Percentiles rank a stretch among this genome's conserved stretches.
Evolutionary conservation across 2,797 vertebrate genomes (phyloP).

Genomic region (Scolopax rusticola): DNA sequence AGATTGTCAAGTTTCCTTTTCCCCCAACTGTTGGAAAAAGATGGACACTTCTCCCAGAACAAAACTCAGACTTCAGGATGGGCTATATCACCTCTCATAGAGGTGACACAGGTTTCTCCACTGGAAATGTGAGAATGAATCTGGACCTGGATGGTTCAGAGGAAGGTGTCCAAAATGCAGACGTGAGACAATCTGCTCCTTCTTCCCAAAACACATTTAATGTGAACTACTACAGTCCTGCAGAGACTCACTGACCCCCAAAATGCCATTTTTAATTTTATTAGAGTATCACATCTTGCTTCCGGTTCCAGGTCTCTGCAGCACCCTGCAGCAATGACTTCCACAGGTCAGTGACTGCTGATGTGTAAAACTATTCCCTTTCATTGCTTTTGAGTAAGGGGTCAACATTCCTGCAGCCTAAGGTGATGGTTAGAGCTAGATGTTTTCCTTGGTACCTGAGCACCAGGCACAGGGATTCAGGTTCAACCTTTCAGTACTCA

Average conservation of each 20-base stretch:
- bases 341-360: background rate
- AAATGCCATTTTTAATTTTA: background rate
- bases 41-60: background rate
- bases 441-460: background rate
- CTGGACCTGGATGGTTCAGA: background rate
- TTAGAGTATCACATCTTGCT: background rate
- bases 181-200: background rate
- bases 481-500: conserved; percentile 47
- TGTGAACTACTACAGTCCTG: background rate
- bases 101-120: background rate
- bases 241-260: background rate
- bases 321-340: background rate
- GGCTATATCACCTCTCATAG: background rate
- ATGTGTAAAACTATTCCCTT: background rate
- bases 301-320: background rate
- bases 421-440: background rate
- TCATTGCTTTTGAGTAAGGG: background rate
- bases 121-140: background rate
- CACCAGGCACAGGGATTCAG: background rate
- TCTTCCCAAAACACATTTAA: background rate
- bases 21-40: background rate
- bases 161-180: background rate
- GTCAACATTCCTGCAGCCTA: background rate
- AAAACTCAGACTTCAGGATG: background rate
- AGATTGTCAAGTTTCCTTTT: background rate